Percentiles rank a stretch among this genome's conserved stretches.
These are phyloP conservation scores for Trichomalopsis sarcophagae DNA, from an alignment of 1,140 invertebrate genomes.

Conservation along the genomic window DNA sequence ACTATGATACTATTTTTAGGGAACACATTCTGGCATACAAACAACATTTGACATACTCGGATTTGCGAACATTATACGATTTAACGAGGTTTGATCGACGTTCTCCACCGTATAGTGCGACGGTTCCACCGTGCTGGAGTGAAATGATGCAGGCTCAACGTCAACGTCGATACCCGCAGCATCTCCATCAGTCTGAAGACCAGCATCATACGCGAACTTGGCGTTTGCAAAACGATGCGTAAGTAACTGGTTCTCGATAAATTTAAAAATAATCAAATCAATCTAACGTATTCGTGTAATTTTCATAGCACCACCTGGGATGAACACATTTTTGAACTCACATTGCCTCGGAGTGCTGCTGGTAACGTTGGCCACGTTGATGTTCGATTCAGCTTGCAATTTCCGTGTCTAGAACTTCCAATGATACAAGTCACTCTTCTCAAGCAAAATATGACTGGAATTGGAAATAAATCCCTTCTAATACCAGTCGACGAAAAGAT, in stretches of 20 bases:
- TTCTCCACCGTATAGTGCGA: conserved; percentile 84
- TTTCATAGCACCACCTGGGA: conserved; percentile 86
- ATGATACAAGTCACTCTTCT: conserved; percentile 86
- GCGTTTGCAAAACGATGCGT: conserved; percentile 89
- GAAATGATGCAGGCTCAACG: conserved; percentile 93
- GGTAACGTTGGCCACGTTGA: conserved; percentile 89
- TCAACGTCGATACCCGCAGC: conserved; percentile 87
- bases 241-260: conserved; percentile 57
- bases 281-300: conserved; percentile 7
- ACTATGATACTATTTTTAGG: conserved; percentile 59
- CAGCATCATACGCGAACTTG: conserved; percentile 89
- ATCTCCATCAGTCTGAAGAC: conserved; percentile 84
- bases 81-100: conserved; percentile 81
- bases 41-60: conserved; percentile 74
- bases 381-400: conserved; percentile 88
- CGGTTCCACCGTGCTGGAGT: conserved; percentile 94
- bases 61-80: conserved; percentile 78
- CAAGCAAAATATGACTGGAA: conserved; percentile 86
- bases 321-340: conserved; percentile 93
- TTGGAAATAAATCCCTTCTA: conserved; percentile 76
- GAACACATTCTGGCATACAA: conserved; percentile 77
- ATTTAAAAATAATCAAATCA: neutral
- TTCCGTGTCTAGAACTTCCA: conserved; percentile 79
- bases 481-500: conserved; percentile 78
- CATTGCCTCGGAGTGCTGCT: conserved; percentile 82